phyloP scores from a whole-genome alignment of 2,797 vertebrate species.

The Esox lucius region DNA sequence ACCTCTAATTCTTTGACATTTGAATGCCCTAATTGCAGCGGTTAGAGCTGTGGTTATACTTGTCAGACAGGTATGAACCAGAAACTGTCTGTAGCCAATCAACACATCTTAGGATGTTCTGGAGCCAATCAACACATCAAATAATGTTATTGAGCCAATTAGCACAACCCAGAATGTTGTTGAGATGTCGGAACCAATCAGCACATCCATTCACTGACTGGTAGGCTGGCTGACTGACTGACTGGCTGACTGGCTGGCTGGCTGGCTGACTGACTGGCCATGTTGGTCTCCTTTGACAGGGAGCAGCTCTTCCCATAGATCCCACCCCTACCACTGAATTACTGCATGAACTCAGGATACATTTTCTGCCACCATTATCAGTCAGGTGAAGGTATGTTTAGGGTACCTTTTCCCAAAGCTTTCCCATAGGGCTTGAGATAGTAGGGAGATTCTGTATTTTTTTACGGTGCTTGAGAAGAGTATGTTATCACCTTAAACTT shows the following conservation, averaged over 20 bases:
- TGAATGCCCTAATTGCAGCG: slow-evolving; percentile 89
- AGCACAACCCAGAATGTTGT: not conserved
- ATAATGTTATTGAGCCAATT: not conserved
- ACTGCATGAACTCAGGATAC: not conserved
- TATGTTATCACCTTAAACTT: not conserved
- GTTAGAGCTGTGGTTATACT: slow-evolving; percentile 84
- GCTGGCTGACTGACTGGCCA: not conserved
- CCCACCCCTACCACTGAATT: not conserved
- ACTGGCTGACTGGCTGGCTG: not conserved
- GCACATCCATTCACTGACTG: not conserved
- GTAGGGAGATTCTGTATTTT: not conserved
- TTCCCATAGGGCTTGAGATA: not conserved
- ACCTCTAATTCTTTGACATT: slow-evolving; percentile 94
- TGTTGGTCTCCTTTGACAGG: not conserved
- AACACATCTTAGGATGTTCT: not conserved
- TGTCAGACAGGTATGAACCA: slow-evolving; percentile 88
- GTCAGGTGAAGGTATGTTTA: not conserved
- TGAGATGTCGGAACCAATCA: not conserved
- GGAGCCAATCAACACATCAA: not conserved
- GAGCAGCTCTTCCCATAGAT: slow-evolving; percentile 1
- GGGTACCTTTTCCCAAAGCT: not conserved
- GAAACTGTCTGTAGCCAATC: slow-evolving; percentile 77
- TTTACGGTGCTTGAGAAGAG: not conserved
- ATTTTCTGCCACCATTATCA: not conserved
- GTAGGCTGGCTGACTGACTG: not conserved